These are phyloP conservation scores for Numenius arquata DNA, from an alignment of 2,113 vertebrate genomes.

Conservation along the genomic window DNA sequence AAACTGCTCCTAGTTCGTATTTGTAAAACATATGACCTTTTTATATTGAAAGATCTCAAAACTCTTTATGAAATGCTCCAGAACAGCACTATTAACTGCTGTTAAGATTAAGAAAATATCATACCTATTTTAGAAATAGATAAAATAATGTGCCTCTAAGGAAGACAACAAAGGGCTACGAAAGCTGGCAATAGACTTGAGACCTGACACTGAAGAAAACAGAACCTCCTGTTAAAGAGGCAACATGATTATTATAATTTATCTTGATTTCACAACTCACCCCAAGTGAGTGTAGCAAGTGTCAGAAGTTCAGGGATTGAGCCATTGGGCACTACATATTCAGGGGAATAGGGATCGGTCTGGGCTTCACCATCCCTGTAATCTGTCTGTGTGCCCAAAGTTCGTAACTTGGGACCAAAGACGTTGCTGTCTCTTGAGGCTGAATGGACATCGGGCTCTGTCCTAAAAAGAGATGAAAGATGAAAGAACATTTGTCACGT, in stretches of 20 bases:
- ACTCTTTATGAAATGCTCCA: neutral
- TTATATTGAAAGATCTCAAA: neutral
- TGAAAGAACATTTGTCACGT: neutral
- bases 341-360: slow-evolving; percentile 90
- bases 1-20: neutral
- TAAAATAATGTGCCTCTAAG: neutral
- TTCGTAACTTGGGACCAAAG: slow-evolving; percentile 51
- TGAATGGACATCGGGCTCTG: neutral
- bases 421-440: neutral
- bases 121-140: neutral
- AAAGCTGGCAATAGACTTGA: neutral
- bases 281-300: slow-evolving; percentile 86
- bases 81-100: neutral
- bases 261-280: slow-evolving; percentile 69
- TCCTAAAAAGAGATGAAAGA: slow-evolving; percentile 46
- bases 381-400: slow-evolving; percentile 88
- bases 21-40: neutral
- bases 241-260: neutral
- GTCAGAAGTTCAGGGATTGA: slow-evolving; percentile 86
- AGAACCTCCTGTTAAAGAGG: neutral
- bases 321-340: slow-evolving; percentile 76
- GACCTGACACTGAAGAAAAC: neutral
- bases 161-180: neutral
- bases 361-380: slow-evolving; percentile 92
- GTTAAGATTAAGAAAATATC: neutral